Evolutionary conservation across 2,113 vertebrate genomes (phyloP).

Genomic region (Copsychus sechellarum): DNA sequence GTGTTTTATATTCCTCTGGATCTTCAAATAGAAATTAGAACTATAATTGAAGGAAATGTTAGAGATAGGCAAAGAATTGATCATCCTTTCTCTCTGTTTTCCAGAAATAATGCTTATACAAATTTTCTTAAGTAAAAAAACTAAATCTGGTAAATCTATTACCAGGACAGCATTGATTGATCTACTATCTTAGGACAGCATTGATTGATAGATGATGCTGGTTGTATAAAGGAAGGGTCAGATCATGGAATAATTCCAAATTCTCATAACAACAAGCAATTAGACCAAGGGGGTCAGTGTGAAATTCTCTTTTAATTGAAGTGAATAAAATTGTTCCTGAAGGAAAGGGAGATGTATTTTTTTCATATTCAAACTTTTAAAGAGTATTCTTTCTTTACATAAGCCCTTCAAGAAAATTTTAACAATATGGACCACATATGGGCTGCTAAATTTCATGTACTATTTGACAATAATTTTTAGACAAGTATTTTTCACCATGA

Average conservation of each 20-base stretch:
- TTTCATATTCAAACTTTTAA: not conserved
- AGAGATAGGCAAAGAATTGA: not conserved
- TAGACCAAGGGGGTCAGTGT: accelerated
- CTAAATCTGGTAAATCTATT: not conserved
- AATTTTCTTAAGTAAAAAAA: not conserved
- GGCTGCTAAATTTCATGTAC: not conserved
- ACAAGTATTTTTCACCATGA: not conserved
- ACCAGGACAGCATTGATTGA: too few relatives aligned
- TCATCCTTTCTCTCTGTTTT: not conserved
- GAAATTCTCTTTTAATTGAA: not conserved
- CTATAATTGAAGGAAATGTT: not conserved
- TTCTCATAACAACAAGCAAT: not conserved
- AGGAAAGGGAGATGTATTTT: not conserved
- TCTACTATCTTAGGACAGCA: not conserved
- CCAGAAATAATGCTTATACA: not conserved
- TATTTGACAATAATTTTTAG: not conserved
- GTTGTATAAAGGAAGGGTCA: not conserved
- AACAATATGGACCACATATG: not conserved
- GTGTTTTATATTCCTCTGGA: not conserved
- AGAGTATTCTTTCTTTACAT: not conserved
- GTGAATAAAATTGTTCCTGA: not conserved
- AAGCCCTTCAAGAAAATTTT: not conserved
- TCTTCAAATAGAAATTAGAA: not conserved
- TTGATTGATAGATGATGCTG: not conserved
- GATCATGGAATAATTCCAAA: not conserved